These are phyloP conservation scores for Gadopsis marmoratus DNA, from an alignment of 2,797 vertebrate genomes.

Conservation along the genomic window DNA sequence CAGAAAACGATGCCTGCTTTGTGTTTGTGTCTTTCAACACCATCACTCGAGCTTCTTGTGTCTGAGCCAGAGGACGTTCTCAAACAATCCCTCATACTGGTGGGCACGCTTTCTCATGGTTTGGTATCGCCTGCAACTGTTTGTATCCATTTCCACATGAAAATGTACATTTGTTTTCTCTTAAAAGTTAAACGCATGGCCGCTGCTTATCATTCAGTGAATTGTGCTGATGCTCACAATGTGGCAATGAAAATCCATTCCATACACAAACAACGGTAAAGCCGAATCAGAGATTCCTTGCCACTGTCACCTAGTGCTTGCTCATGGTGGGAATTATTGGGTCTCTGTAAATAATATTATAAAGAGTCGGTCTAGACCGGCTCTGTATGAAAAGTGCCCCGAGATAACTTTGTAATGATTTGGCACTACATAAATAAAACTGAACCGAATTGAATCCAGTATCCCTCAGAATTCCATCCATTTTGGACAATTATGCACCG, in stretches of 20 bases:
- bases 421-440: too few relatives aligned
- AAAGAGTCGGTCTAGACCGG: too few relatives aligned
- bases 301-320: too few relatives aligned
- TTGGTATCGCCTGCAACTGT: conserved; percentile 1
- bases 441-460: background rate
- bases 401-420: too few relatives aligned
- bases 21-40: conserved; percentile 36
- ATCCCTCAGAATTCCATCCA: background rate
- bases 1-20: background rate
- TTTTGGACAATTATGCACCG: background rate
- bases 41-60: background rate
- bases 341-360: too few relatives aligned
- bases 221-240: background rate
- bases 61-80: conserved; percentile 18
- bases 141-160: conserved; percentile 8
- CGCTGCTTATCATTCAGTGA: background rate
- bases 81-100: background rate
- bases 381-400: too few relatives aligned
- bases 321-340: too few relatives aligned
- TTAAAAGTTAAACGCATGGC: background rate
- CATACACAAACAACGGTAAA: background rate
- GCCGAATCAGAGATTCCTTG: background rate
- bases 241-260: conserved; percentile 2
- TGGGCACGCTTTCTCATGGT: background rate
- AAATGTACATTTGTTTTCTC: conserved; percentile 13